Base-by-base conservation (phyloP, 2,113 vertebrate genomes). In the Spea multiplicata region DNA sequence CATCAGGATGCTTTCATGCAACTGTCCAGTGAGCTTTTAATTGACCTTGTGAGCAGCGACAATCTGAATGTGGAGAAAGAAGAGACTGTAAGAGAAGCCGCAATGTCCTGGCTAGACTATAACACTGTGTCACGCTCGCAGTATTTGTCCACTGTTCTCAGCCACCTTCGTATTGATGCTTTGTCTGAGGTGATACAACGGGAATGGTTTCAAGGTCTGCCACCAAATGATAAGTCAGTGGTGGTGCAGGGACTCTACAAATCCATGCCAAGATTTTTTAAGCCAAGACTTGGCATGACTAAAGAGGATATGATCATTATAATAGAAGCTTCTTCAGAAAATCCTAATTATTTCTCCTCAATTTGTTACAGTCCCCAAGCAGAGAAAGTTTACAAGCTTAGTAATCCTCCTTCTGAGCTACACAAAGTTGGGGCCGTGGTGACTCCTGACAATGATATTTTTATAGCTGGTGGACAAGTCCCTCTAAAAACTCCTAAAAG, bases 231-330 rank as follows among this genome's bases (percentile, higher is more conserved):
- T 83, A 98, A 99, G 83, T 99, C 98, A 0, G 97, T 99, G 69
- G 98, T 99, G 84, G 97, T 99, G 59, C 98, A 99, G 87, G 98
- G 98, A 45, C 93, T 99, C n/a, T 99, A 99, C 88, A 99, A 99
- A 87, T 99, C 98, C 0, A 99, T 99, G 98, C 98, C 97, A 82
- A 99, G 97, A 88, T 99, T 98, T 84, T 99, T 99, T 90, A 99
- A 99, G 82, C 98, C 98, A 2, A 91, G 98, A 16, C 89, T 99
- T 17, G 98, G 98, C 72, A 99, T 98, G 98, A 99, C 98, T 47
- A 99, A 99, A 90, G 98, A 99, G 85, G 98, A 99, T 86, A 99
- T 98, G 97, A 94, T 99, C 75, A 98, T 99, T 83, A 98, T 99
- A 85, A 94, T 96, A 82, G 97, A 99, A 93, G 95, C 95, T 65